phyloP scores from a whole-genome alignment of 2,113 vertebrate genomes.

The Osmerus mordax region DNA sequence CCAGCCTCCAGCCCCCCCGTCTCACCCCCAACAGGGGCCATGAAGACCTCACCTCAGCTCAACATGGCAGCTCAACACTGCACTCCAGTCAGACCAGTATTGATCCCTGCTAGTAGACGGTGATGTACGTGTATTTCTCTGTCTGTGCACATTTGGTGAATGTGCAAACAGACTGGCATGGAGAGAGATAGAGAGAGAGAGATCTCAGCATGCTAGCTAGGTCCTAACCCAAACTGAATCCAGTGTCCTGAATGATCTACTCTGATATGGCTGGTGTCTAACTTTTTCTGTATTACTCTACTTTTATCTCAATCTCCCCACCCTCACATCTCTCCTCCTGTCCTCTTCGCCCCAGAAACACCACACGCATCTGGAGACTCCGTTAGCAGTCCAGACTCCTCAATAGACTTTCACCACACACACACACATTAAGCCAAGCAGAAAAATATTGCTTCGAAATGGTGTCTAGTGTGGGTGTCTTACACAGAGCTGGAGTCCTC shows the following conservation, averaged over 20 bases:
- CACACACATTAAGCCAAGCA: background rate
- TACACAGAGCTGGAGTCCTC: no score
- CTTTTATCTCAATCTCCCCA: slow-evolving; percentile 8
- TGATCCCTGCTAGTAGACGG: no score
- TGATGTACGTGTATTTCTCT: no score
- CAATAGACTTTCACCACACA: slow-evolving; percentile 41
- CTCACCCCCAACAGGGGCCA: no score
- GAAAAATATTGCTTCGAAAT: slow-evolving; percentile 27
- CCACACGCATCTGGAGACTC: background rate
- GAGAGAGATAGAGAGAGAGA: slow-evolving; percentile 9
- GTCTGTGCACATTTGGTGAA: no score
- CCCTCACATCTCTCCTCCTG: background rate
- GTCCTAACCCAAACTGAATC: no score
- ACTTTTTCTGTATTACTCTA: background rate
- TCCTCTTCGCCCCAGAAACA: background rate
- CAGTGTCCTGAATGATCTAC: no score
- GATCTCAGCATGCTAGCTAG: background rate
- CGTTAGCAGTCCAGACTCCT: slow-evolving; percentile 10
- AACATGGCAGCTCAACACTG: no score
- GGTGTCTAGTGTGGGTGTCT: slow-evolving; percentile 32
- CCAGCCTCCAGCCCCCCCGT: no score
- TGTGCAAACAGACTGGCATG: background rate
- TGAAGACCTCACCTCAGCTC: no score
- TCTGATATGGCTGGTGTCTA: background rate
- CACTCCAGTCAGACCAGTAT: no score